Conservation (phyloP, 2,113 vertebrate genomes). For the Bucco capensis region DNA sequence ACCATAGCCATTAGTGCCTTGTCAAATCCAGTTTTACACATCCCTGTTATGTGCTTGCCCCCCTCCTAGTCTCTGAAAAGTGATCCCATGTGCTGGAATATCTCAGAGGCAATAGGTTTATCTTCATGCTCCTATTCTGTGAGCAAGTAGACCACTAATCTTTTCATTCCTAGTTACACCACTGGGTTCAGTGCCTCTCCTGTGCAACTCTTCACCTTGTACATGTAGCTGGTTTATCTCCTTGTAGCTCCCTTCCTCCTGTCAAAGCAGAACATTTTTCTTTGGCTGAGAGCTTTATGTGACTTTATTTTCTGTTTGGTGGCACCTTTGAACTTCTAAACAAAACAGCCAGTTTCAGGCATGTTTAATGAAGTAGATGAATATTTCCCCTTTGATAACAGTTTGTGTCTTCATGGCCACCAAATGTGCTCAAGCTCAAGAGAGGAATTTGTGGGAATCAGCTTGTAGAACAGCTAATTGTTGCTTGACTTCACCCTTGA, state of each 20-base stretch:
- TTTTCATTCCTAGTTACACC: neutral
- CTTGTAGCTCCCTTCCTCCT: neutral
- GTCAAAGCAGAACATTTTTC: neutral
- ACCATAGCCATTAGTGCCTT: neutral
- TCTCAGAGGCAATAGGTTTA: neutral
- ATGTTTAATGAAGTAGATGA: neutral
- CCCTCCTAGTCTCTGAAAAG: neutral
- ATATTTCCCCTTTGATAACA: neutral
- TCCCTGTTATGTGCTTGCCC: neutral
- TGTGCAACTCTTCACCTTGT: neutral
- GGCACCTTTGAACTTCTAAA: neutral
- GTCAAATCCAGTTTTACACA: neutral
- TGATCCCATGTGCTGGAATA: neutral
- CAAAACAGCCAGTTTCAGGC: neutral
- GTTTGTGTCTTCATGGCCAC: neutral
- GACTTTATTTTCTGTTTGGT: neutral
- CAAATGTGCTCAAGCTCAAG: neutral
- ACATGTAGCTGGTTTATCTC: fast-evolving
- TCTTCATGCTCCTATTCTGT: neutral
- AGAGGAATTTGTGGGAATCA: neutral
- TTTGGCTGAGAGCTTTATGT: neutral
- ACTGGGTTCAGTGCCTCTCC: neutral
- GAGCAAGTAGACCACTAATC: neutral
- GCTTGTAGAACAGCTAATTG: neutral
- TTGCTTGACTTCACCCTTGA: neutral